phyloP scores from a whole-genome alignment of 2,888 invertebrate genomes.

The Meghimatium bilineatum region DNA sequence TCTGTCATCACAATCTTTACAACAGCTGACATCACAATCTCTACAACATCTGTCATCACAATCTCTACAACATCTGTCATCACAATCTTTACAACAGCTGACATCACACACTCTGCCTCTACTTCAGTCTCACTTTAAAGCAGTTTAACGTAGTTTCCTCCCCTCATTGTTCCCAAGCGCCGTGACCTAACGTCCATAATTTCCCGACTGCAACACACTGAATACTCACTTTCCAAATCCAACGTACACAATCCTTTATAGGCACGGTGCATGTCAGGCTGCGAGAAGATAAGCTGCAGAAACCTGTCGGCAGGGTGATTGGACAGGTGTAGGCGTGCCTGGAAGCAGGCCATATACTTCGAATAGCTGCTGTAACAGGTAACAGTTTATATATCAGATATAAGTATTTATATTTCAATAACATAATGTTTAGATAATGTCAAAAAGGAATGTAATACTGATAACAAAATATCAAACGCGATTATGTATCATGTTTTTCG shows the following conservation, averaged over 20 bases:
- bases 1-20: too few species aligned
- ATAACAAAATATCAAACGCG: too few species aligned
- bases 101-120: too few species aligned
- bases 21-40: too few species aligned
- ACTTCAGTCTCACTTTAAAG: background rate
- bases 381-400: background rate
- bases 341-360: slow-evolving; percentile 52
- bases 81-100: too few species aligned
- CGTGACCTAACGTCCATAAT: background rate
- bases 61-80: too few species aligned
- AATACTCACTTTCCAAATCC: slow-evolving; percentile 50
- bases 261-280: slow-evolving; percentile 47
- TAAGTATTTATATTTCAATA: too few species aligned
- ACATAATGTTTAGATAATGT: too few species aligned
- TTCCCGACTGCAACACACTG: background rate
- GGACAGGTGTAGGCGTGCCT: slow-evolving; percentile 49
- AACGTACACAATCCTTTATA: slow-evolving; percentile 53
- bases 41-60: too few species aligned
- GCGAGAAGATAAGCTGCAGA: slow-evolving; percentile 51
- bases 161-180: background rate
- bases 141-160: background rate
- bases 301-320: slow-evolving; percentile 52
- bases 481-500: too few species aligned
- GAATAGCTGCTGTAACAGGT: slow-evolving; percentile 50
- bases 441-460: too few species aligned